phyloP scores from a whole-genome alignment of 92 coral and sea anemone genomes.

The Parazoanthus atlanticus region DNA sequence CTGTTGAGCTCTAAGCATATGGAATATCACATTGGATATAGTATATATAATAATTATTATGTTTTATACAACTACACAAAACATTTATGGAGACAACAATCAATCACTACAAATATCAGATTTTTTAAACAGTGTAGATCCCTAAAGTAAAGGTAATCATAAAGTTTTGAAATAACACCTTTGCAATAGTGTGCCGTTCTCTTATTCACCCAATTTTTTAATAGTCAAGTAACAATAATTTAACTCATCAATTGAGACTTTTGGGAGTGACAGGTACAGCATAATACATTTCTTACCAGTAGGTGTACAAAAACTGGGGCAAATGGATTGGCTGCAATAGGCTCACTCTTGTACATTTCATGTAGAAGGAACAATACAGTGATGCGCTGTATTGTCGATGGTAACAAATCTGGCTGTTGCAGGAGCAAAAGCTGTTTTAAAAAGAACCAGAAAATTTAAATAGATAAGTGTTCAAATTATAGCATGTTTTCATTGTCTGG shows the following conservation, averaged over 20 bases:
- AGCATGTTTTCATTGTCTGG: not conserved
- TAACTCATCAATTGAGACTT: too few relatives aligned
- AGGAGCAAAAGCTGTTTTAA: constrained; percentile 78
- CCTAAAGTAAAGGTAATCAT: too few relatives aligned
- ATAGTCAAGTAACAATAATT: too few relatives aligned
- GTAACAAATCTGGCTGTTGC: constrained; percentile 90
- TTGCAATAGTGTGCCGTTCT: too few relatives aligned
- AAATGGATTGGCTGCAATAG: constrained; percentile 90
- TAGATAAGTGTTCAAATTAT: too few relatives aligned
- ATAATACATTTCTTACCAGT: constrained; percentile 61
- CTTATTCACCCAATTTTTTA: too few relatives aligned
- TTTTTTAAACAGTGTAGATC: too few relatives aligned
- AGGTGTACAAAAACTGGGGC: constrained; percentile 89
- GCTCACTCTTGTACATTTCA: constrained; percentile 93
- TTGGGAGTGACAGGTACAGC: too few relatives aligned
- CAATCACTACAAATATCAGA: not conserved
- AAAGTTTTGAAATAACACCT: too few relatives aligned
- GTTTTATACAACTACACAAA: too few relatives aligned
- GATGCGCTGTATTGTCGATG: constrained; percentile 78
- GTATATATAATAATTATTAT: too few relatives aligned
- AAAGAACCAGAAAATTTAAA: not conserved
- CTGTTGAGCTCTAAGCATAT: constrained; percentile 49
- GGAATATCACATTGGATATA: not conserved
- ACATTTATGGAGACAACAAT: too few relatives aligned
- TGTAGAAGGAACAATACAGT: constrained; percentile 82